Evolutionary conservation across 1,140 invertebrate genomes (phyloP).

Genomic region (Drosophila arawakana): DNA sequence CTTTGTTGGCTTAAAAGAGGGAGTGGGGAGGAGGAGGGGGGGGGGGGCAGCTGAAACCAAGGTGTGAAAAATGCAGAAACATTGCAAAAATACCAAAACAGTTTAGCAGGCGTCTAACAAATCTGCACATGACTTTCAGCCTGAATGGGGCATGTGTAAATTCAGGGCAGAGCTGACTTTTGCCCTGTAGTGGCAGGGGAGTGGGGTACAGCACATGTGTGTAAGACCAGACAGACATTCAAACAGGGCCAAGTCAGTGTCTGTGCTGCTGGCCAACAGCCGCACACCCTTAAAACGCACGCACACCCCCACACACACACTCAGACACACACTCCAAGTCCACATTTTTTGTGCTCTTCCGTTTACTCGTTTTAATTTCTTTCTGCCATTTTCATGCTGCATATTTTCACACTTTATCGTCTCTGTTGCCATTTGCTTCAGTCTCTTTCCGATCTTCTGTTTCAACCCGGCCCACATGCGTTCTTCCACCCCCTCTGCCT

Average conservation of each 20-base stretch:
- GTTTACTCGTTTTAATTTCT: constrained; percentile 74
- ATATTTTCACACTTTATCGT: constrained; percentile 78
- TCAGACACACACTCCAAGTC: not conserved
- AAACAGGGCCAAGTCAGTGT: constrained; percentile 27
- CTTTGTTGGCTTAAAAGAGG: not conserved
- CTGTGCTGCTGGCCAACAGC: constrained; percentile 20
- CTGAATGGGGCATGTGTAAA: not conserved
- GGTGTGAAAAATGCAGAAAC: constrained; percentile 36
- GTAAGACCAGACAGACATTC: constrained; percentile 21
- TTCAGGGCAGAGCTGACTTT: constrained; percentile 55
- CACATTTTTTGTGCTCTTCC: constrained; percentile 22
- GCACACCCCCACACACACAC: constrained; percentile 1
- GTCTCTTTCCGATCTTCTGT: too few relatives aligned
- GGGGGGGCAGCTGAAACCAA: not conserved
- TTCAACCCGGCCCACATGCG: not conserved
- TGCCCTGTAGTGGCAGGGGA: constrained; percentile 26
- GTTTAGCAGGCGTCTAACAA: constrained; percentile 47
- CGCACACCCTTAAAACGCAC: constrained; percentile 18
- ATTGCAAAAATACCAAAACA: constrained; percentile 47
- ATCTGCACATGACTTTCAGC: constrained; percentile 39
- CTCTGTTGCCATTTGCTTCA: constrained; percentile 13
- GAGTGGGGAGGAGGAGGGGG: too few relatives aligned
- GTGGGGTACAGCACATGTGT: not conserved
- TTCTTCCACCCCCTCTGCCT: not conserved
- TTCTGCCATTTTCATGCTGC: constrained; percentile 61